A percentile compares a stretch with the other conserved stretches of the same genome.
These are phyloP conservation scores for Mellivora capensis DNA, from an alignment of 2,113 vertebrate genomes.

Conservation along the genomic window DNA sequence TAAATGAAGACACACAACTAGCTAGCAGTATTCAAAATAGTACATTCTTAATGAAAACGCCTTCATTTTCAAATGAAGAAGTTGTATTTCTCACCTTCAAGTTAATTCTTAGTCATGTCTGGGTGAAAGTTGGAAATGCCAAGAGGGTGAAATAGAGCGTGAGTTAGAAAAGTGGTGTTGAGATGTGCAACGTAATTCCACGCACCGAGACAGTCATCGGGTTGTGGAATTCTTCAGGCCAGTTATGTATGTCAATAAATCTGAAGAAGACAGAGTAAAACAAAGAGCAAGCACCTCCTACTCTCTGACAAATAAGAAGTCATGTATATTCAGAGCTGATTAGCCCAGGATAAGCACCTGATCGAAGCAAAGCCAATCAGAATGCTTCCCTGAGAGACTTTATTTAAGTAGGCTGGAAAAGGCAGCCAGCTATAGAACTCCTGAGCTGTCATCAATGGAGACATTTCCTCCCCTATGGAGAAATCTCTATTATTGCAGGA, in stretches of 20 bases:
- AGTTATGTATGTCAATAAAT: background rate
- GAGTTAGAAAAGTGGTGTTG: background rate
- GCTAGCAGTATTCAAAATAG: constrained; percentile 60
- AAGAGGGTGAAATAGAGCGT: background rate
- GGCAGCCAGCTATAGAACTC: background rate
- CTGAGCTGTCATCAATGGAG: background rate
- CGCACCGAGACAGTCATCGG: background rate
- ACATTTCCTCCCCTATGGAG: background rate
- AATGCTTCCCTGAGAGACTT: background rate
- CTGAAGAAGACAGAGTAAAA: background rate
- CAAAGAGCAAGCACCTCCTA: background rate
- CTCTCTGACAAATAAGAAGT: background rate
- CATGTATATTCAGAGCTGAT: background rate
- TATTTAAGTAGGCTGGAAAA: background rate
- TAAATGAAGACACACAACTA: constrained; percentile 17
- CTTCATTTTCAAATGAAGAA: background rate
- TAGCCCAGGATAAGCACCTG: background rate
- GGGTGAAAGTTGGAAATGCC: background rate
- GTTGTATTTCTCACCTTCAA: background rate
- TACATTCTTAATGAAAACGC: background rate
- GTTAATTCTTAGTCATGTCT: background rate
- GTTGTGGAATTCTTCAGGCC: background rate
- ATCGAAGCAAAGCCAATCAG: background rate
- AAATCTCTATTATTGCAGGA: background rate
- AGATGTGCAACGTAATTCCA: background rate